Evolutionary conservation across 2,888 invertebrate genomes (phyloP), one percentile per base, ranked within the genome.

Genomic region (Spodoptera exigua): DNA sequence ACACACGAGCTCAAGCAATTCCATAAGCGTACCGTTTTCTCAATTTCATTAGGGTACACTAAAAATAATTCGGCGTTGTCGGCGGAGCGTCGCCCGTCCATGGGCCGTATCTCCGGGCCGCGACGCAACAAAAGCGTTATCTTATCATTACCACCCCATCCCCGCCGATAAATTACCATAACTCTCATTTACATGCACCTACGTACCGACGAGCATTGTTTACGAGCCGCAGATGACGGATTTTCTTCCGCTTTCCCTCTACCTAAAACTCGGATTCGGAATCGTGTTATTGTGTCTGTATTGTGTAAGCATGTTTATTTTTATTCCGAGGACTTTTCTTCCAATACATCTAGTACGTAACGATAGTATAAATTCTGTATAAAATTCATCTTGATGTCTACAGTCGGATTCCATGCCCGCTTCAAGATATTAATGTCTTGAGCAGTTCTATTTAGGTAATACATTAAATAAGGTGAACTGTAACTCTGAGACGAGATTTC

Each of bases 141-240:
- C 93, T 93, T 91, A 91, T 91, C 91, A 89, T 89, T 86, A 84
- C 86, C 88, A 85, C 86, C 86, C 89, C 86, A 85, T 85, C 85
- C 91, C 85, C 84, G 81, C 85, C 87, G 81, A 90, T 92, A 85
- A 89, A 93, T 93, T 93, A 91, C 88, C 92, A 91, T 91, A 90
- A 88, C 90, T 87, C 89, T 89, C 89, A 93, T 93, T 92, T 90
- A 87, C 91, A 92, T 93, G 89, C 89, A 89, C 87, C 85, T 85
- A 86, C 87, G 81, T 82, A 82, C 84, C 83, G 81, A 79, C 84
- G 81, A 78, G 86, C 88, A 85, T 91, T 92, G 91, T 92, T 92
- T 92, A 91, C 85, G 90, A 85, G 80, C 86, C 85, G 83, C 87
- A 89, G 88, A 91, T 93, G 93, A 93, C 91, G 88, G 88, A 92